Evolutionary conservation across 2,888 invertebrate genomes (phyloP).

Genomic region (Ophion slaviceki): DNA sequence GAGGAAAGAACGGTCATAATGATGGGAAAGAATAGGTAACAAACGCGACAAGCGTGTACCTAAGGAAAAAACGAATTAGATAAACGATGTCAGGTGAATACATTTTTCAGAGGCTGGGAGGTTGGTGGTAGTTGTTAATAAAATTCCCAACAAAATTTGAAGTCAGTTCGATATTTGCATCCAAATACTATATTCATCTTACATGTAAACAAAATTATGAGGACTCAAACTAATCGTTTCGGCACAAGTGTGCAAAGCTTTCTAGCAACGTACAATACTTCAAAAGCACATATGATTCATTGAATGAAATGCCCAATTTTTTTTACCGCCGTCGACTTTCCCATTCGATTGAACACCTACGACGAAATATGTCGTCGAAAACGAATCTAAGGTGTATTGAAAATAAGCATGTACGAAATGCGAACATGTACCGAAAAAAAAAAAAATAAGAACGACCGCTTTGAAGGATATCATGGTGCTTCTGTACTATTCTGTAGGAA

Average conservation of each 20-base stretch:
- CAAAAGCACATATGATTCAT: too few relatives aligned
- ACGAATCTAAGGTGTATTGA: background rate
- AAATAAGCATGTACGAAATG: constrained; percentile 1
- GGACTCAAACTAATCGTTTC: background rate
- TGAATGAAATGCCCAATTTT: too few relatives aligned
- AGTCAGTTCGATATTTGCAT: background rate
- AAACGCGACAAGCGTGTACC: too few relatives aligned
- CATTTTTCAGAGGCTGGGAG: too few relatives aligned
- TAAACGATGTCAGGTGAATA: background rate
- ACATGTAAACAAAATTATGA: background rate
- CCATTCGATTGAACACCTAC: too few relatives aligned
- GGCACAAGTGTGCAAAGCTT: too few relatives aligned
- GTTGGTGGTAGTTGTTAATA: background rate
- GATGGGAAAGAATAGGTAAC: too few relatives aligned
- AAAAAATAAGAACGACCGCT: background rate
- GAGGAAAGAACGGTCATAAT: too few relatives aligned
- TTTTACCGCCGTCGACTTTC: too few relatives aligned
- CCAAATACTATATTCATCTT: background rate
- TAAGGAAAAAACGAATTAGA: too few relatives aligned
- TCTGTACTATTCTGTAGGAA: constrained; percentile 24
- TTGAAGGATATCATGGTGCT: constrained; percentile 32
- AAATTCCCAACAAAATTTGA: background rate
- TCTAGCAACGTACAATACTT: too few relatives aligned
- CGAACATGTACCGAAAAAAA: constrained; percentile 2
- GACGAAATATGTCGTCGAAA: too few relatives aligned